Evolutionary conservation across 2,888 invertebrate genomes (phyloP).

Genomic region (Punctoribates punctum): DNA sequence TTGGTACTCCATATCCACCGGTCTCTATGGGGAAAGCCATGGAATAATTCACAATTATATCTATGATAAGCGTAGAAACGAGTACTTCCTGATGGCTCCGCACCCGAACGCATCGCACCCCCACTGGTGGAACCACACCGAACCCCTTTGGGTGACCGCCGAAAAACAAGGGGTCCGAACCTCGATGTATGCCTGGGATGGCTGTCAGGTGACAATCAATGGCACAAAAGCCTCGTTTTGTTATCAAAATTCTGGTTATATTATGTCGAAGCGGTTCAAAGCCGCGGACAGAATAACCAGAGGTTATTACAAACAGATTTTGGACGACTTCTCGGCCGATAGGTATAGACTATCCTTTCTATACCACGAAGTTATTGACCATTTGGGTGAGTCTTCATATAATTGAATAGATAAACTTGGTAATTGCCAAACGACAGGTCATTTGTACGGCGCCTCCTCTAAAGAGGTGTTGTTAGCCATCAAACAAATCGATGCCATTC

Average conservation of each 20-base stretch:
- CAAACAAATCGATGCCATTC: conserved; percentile 50
- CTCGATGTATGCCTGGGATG: conserved; percentile 47
- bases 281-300: too few species aligned
- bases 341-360: too few species aligned
- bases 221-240: too few species aligned
- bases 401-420: too few species aligned
- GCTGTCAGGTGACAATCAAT: too few species aligned
- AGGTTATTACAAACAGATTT: too few species aligned
- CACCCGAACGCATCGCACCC: conserved; percentile 46
- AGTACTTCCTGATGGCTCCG: conserved; percentile 47
- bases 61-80: conserved; percentile 51
- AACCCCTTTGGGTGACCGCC: conserved; percentile 49
- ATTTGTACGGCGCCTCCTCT: conserved; percentile 52
- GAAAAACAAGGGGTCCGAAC: conserved; percentile 46
- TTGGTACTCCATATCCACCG: conserved; percentile 47
- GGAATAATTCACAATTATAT: conserved; percentile 54
- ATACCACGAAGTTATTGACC: too few species aligned
- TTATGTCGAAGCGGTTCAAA: too few species aligned
- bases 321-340: too few species aligned
- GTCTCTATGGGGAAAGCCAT: conserved; percentile 52
- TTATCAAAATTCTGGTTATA: too few species aligned
- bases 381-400: too few species aligned
- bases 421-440: too few species aligned
- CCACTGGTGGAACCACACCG: conserved; percentile 49
- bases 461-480: conserved; percentile 50